These are phyloP conservation scores for Falco columbarius DNA, from an alignment of 2,797 vertebrate species.

Conservation along the genomic window DNA sequence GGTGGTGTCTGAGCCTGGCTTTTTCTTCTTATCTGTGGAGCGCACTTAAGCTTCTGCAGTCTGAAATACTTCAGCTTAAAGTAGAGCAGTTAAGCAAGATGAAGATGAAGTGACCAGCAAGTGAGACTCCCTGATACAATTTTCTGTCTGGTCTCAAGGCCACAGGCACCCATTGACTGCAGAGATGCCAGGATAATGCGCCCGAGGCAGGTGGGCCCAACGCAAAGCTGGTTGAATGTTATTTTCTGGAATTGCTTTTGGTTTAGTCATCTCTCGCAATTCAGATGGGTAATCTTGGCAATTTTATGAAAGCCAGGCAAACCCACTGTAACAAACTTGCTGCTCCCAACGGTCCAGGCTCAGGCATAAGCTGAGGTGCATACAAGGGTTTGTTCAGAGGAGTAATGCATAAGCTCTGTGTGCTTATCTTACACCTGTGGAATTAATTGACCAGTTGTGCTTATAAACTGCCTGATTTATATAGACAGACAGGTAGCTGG, in stretches of 20 bases:
- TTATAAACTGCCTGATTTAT: background rate
- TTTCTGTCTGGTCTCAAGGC: background rate
- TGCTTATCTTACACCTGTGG: background rate
- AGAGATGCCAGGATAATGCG: background rate
- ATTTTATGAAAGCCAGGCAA: background rate
- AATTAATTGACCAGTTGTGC: background rate
- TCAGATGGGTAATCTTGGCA: background rate
- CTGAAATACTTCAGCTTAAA: background rate
- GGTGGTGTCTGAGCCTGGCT: background rate
- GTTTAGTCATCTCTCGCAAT: background rate
- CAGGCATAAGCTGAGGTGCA: background rate
- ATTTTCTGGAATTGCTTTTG: background rate
- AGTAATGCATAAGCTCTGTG: background rate
- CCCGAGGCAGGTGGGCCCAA: background rate
- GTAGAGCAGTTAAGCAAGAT: background rate
- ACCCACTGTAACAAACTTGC: background rate
- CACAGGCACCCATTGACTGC: rapidly evolving
- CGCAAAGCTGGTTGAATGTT: background rate
- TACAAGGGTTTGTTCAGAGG: background rate
- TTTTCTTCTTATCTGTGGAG: background rate
- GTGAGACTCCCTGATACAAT: background rate
- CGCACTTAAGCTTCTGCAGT: background rate
- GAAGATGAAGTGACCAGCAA: background rate
- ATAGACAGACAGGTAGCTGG: background rate
- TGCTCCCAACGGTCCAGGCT: background rate